Percentiles rank a stretch among this genome's conserved stretches.
Evolutionary conservation across 2,888 invertebrate species (phyloP).

Genomic region (Apodemia zela): DNA sequence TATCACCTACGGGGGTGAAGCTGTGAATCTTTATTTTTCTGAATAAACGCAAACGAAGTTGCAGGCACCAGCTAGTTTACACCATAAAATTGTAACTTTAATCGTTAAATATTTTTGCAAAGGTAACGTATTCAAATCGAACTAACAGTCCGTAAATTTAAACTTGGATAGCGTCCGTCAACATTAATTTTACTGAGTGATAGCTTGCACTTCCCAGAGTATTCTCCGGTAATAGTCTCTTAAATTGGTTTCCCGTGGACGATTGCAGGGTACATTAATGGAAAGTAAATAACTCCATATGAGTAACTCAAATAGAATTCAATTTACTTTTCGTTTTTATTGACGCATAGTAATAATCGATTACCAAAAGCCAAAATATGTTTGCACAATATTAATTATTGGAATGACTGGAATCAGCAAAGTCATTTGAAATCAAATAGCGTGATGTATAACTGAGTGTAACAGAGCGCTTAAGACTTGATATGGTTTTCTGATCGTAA

Average conservation of each 20-base stretch:
- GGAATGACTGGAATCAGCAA: too few relatives aligned
- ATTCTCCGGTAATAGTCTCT: constrained; percentile 8
- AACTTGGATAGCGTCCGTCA: constrained; percentile 25
- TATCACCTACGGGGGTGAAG: too few relatives aligned
- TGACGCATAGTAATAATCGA: background rate
- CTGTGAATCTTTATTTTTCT: too few relatives aligned
- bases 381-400: too few relatives aligned
- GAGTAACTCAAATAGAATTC: background rate
- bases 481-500: too few relatives aligned
- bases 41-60: too few relatives aligned
- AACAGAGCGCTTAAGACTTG: too few relatives aligned
- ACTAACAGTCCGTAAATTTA: constrained; percentile 22
- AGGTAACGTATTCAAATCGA: constrained; percentile 15
- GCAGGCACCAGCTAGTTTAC: too few relatives aligned
- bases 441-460: too few relatives aligned
- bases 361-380: background rate
- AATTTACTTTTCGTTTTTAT: background rate
- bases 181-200: constrained; percentile 31
- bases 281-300: constrained; percentile 11
- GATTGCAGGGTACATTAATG: background rate
- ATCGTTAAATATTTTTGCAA: background rate
- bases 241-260: constrained; percentile 14
- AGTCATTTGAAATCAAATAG: too few relatives aligned
- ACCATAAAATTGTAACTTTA: background rate
- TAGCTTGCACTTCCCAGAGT: constrained; percentile 18